Evolutionary conservation across 2,888 invertebrate genomes (phyloP).

Genomic region (Dryobotodes eremita): DNA sequence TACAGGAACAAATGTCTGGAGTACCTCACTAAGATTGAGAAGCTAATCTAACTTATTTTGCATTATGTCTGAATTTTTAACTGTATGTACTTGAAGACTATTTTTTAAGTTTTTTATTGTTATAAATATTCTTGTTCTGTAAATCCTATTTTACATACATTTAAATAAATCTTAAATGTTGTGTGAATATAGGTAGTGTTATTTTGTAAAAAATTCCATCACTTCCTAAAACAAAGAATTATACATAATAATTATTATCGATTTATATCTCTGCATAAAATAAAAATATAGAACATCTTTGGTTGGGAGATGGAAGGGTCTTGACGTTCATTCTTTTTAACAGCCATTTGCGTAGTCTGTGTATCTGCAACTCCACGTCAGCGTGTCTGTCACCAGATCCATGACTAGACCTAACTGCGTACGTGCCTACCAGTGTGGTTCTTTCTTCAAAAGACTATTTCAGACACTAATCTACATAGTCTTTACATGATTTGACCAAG

Average conservation of each 20-base stretch:
- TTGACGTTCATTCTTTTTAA: not conserved
- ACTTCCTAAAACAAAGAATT: not conserved
- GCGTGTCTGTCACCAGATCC: no score
- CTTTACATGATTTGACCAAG: no score
- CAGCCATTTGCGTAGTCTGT: not conserved
- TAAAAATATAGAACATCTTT: not conserved
- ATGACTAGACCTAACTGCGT: not conserved
- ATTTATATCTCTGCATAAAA: not conserved
- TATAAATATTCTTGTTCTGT: conserved; percentile 73
- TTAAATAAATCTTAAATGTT: conserved; percentile 81
- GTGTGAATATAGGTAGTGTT: conserved; percentile 57
- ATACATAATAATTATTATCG: not conserved
- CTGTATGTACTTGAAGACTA: conserved; percentile 66
- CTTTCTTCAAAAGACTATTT: no score
- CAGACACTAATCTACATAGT: no score
- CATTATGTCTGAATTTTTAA: conserved; percentile 65
- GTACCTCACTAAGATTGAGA: conserved; percentile 88
- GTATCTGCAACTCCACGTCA: not conserved
- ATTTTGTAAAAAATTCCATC: not conserved
- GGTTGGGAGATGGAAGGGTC: not conserved
- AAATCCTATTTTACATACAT: conserved; percentile 72
- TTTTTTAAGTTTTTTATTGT: conserved; percentile 73
- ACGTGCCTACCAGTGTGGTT: no score
- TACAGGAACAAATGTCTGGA: conserved; percentile 91
- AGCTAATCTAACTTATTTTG: conserved; percentile 75